Base-by-base conservation (phyloP, 2,888 invertebrate species). In the Beris chalybata region DNA sequence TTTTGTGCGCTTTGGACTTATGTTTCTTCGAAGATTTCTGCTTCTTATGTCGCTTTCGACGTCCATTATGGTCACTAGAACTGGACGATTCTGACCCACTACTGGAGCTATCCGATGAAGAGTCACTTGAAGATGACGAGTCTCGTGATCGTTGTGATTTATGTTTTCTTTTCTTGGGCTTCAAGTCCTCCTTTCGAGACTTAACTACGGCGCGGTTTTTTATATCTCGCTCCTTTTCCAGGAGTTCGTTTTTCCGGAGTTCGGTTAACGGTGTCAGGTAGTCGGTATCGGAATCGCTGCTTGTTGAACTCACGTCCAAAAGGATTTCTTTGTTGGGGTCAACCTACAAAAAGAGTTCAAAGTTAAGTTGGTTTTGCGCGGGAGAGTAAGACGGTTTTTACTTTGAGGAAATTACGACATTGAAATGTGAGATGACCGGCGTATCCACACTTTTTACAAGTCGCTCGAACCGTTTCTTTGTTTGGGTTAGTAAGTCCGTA, bases 391-490 rank as follows among this genome's bases (percentile, higher is more conserved):
- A 30, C 56, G 53, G 64, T 67, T 65, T 79, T 80, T 82, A 86
- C 86, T 85, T 95, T 93, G 66, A 96, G 88, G 79, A 97, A 96
- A 81, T 97, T 97, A 73, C 96, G 84, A 76, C 97, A 97, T 78
- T 97, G 97, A 79, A 91, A 97, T 12, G 97, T 97, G 74, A 97
- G 84, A 80, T 97, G 97, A 1, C 97, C 97, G 69, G 94, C 92
- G 81, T 96, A 96, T 72, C 97, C 96, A 83, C 96, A 97, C 81
- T 95, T 95, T 78, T 92, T 94, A 78, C 96, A 96, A 0, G 95
- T 93, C 22, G 93, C 90, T 54, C 93, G 83, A n/a, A 88, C 83
- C 32, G 86, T 85, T 73, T 89, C 91, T 78, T 92, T 92, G 71
- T 89, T 90, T 76, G 78, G 73, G 69, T 78, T 78, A 57, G 74